A percentile compares a stretch with the other conserved stretches of the same genome.
phyloP scores from a whole-genome alignment of 2,113 vertebrate species.

The Trogon surrucura region DNA sequence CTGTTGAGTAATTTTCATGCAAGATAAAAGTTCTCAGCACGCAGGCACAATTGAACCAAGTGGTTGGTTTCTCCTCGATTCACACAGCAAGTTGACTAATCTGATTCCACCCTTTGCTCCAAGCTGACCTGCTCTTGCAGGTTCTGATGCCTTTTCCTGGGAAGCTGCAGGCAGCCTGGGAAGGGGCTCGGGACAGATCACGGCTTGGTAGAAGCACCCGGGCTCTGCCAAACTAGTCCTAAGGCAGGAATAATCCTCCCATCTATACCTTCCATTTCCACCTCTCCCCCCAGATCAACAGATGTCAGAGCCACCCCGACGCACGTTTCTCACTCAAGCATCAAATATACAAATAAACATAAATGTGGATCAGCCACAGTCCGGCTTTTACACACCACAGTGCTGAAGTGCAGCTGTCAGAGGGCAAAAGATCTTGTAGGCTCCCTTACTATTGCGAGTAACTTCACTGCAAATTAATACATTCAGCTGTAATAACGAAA shows the following conservation, averaged over 20 bases:
- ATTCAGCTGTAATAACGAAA: neutral
- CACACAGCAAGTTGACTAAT: neutral
- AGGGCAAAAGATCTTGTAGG: neutral
- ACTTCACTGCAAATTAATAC: neutral
- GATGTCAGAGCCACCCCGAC: neutral
- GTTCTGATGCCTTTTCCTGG: neutral
- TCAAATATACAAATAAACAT: neutral
- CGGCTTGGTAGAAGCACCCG: neutral
- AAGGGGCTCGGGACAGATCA: neutral
- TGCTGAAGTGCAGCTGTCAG: rapidly evolving
- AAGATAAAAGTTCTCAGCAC: neutral
- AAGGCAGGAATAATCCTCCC: neutral
- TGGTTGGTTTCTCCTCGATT: neutral
- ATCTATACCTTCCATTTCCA: neutral
- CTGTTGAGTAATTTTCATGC: neutral
- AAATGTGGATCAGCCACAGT: neutral
- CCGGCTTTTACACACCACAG: neutral
- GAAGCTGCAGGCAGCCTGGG: neutral
- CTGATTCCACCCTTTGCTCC: neutral
- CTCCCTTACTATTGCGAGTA: neutral
- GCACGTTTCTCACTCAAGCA: neutral
- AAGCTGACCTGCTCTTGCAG: too few relatives aligned
- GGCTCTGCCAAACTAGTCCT: neutral
- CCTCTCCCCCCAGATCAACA: neutral
- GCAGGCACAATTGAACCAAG: rapidly evolving